Percentiles rank a stretch among this genome's conserved stretches.
Evolutionary conservation across 2,113 vertebrate genomes (phyloP).

Genomic region (Varanus salvator): DNA sequence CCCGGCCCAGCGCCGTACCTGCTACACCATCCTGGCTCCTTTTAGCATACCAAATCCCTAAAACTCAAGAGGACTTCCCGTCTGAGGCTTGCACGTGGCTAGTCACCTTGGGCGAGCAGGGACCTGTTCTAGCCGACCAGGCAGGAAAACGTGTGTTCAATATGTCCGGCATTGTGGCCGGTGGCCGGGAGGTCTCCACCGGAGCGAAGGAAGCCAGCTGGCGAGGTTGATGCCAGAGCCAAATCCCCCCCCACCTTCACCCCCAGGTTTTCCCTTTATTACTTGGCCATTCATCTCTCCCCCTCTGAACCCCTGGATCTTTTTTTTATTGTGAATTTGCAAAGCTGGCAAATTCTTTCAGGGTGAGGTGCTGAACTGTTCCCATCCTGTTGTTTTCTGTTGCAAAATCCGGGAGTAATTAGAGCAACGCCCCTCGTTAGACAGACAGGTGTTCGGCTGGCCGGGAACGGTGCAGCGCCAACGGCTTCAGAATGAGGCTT

Average conservation of each 20-base stretch:
- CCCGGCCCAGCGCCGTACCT: no score
- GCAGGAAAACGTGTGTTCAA: background rate
- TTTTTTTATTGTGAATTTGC: background rate
- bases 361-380: conserved; percentile 38
- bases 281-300: background rate
- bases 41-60: background rate
- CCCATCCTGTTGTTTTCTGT: conserved; percentile 19
- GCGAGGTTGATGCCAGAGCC: background rate
- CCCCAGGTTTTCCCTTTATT: conserved; percentile 58
- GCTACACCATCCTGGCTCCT: background rate
- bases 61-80: background rate
- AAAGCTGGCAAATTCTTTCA: conserved; percentile 53
- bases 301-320: background rate
- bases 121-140: background rate
- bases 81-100: background rate
- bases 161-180: background rate
- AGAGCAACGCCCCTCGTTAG: background rate
- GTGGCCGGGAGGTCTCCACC: background rate
- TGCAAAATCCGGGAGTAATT: background rate
- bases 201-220: background rate
- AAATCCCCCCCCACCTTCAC: no score
- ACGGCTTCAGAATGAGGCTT: background rate
- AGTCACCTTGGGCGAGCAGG: background rate
- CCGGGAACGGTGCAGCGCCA: no score
- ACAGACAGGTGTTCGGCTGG: no score